Evolutionary conservation across 1,140 invertebrate genomes (phyloP).

Genomic region (Anastatus disparis): DNA sequence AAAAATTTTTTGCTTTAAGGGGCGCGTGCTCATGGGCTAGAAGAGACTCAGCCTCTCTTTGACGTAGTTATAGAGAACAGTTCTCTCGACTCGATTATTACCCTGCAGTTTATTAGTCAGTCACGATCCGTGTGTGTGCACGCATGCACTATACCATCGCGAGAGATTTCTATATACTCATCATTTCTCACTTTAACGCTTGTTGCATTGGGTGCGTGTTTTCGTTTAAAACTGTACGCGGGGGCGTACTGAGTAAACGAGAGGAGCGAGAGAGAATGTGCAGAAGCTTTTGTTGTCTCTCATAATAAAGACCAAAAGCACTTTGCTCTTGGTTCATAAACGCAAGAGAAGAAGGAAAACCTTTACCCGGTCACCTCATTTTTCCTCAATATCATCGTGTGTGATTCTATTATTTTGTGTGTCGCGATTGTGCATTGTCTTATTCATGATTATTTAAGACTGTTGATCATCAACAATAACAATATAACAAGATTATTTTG

Average conservation of each 20-base stretch:
- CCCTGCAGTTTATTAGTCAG: not conserved
- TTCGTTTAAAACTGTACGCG: not conserved
- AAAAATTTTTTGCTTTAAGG: constrained; percentile 1
- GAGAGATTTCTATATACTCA: too few relatives aligned
- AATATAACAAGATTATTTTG: too few relatives aligned
- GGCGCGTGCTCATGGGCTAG: not conserved
- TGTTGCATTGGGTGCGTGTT: not conserved
- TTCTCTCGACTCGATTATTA: not conserved
- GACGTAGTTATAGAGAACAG: constrained; percentile 7
- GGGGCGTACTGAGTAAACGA: not conserved
- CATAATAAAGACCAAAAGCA: too few relatives aligned
- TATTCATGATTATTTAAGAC: not conserved
- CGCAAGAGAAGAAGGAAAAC: not conserved
- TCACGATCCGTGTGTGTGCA: constrained; percentile 4
- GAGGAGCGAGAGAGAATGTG: not conserved
- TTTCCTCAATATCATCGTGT: not conserved
- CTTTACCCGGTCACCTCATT: not conserved
- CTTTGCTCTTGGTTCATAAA: too few relatives aligned
- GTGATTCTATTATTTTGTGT: constrained; percentile 9
- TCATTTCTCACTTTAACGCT: not conserved
- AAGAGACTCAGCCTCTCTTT: not conserved
- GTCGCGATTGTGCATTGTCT: not conserved
- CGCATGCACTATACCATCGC: not conserved
- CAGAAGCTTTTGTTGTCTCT: not conserved
- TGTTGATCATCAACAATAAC: not conserved